A percentile compares a stretch with the other conserved stretches of the same genome.
phyloP scores from a whole-genome alignment of 2,113 vertebrate species.

The Delphinapterus leucas region DNA sequence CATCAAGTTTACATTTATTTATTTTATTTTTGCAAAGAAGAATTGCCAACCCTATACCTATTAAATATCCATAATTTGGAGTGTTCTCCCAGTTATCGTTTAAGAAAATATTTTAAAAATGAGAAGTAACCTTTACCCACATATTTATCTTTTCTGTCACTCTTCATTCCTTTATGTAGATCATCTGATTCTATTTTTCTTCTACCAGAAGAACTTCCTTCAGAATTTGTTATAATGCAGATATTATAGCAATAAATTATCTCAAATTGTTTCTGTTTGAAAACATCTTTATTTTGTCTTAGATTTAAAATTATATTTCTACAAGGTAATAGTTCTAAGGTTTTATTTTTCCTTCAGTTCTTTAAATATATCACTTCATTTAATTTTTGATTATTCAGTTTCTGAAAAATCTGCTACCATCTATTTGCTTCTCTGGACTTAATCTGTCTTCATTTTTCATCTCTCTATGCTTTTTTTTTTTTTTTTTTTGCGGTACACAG shows the following conservation, averaged over 20 bases:
- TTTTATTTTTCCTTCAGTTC: neutral
- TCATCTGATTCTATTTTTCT: neutral
- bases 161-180: neutral
- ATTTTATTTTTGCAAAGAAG: neutral
- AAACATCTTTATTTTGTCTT: neutral
- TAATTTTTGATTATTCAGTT: neutral
- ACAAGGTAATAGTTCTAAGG: neutral
- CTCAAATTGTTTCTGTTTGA: neutral
- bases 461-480: neutral
- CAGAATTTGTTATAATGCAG: neutral
- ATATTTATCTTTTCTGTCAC: neutral
- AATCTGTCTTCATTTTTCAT: neutral
- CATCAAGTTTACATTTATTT: neutral
- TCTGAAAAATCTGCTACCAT: neutral
- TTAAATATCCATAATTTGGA: neutral
- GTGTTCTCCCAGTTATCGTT: neutral
- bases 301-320: neutral
- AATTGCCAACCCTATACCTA: neutral
- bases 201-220: neutral
- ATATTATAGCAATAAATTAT: neutral
- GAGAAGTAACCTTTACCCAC: neutral
- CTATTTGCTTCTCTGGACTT: neutral
- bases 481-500: too few species aligned
- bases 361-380: neutral
- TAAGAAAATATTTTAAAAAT: neutral